A percentile compares a stretch with the other conserved stretches of the same genome.
Conservation (phyloP, 2,113 vertebrate genomes). For the Microtus pennsylvanicus region DNA sequence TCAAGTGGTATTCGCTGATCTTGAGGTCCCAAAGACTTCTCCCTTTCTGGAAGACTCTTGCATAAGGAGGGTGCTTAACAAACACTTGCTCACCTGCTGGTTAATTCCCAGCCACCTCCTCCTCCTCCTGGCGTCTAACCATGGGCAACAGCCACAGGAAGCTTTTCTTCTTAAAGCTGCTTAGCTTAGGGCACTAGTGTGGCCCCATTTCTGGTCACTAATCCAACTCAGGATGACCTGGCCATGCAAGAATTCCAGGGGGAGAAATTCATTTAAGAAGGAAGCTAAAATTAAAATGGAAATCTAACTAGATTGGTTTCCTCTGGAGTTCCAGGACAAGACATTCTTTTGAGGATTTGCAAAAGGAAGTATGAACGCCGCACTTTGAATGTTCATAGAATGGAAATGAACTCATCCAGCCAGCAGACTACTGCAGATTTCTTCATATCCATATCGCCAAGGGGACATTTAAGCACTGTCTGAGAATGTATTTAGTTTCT, state of each 20-base stretch:
- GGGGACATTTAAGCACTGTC: conserved; percentile 35
- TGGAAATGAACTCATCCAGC: conserved; percentile 41
- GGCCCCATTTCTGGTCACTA: conserved; percentile 52
- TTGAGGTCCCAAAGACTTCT: conserved; percentile 56
- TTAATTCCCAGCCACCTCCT: conserved; percentile 7
- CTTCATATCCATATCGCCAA: background rate
- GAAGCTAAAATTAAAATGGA: conserved; percentile 25
- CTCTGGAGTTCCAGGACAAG: conserved; percentile 30
- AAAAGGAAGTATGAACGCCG: conserved; percentile 23
- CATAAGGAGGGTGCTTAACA: background rate
- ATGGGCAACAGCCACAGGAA: background rate
- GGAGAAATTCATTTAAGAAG: conserved; percentile 30
- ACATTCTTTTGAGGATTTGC: conserved; percentile 64
- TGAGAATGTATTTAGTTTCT: background rate
- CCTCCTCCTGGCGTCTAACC: conserved; percentile 18
- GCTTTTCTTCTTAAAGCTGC: conserved; percentile 60
- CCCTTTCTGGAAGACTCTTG: conserved; percentile 47
- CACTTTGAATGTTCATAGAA: conserved; percentile 9
- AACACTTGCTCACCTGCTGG: conserved; percentile 30
- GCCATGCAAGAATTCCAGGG: background rate
- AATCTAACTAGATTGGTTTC: conserved; percentile 45
- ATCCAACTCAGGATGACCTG: conserved; percentile 60
- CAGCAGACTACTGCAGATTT: background rate
- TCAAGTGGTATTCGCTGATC: conserved; percentile 68
- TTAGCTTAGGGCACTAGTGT: background rate